Evolutionary conservation across 2,888 invertebrate species (phyloP).

Genomic region (Didymodactylos carnosus): DNA sequence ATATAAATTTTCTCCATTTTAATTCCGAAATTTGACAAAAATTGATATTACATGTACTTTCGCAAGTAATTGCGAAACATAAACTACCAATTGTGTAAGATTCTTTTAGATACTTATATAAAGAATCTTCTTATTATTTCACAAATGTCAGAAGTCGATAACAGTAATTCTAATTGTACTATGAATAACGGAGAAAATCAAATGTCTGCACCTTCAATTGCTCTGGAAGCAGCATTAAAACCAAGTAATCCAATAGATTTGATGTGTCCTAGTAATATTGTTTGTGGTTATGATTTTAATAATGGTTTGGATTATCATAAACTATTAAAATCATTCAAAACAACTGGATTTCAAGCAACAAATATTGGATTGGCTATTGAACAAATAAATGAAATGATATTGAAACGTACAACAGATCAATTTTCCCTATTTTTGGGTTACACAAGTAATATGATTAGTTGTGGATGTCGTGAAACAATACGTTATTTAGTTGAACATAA

Average conservation of each 20-base stretch:
- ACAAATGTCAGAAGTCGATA: too few relatives aligned
- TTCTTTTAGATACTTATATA: too few relatives aligned
- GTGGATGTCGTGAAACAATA: constrained; percentile 74
- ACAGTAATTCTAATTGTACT: too few relatives aligned
- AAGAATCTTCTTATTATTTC: too few relatives aligned
- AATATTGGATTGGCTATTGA: constrained; percentile 71
- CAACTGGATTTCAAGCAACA: constrained; percentile 89
- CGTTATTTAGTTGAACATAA: constrained; percentile 52
- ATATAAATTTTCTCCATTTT: too few relatives aligned
- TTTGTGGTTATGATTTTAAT: constrained; percentile 75
- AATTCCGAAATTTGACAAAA: too few relatives aligned
- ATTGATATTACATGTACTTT: too few relatives aligned
- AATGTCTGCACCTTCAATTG: not conserved
- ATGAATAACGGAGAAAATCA: too few relatives aligned
- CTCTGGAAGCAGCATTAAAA: not conserved
- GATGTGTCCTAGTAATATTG: constrained; percentile 13
- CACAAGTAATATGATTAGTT: constrained; percentile 89
- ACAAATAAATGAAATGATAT: constrained; percentile 74
- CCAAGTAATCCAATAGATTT: not conserved
- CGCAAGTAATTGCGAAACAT: too few relatives aligned
- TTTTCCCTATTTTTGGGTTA: constrained; percentile 90
- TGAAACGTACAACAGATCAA: constrained; percentile 51
- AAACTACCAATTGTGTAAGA: too few relatives aligned
- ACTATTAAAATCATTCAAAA: constrained; percentile 55
- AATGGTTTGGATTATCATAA: constrained; percentile 54